Percentiles rank a stretch among this genome's conserved stretches.
Conservation (phyloP, 2,113 vertebrate species). For the Panthera tigris region DNA sequence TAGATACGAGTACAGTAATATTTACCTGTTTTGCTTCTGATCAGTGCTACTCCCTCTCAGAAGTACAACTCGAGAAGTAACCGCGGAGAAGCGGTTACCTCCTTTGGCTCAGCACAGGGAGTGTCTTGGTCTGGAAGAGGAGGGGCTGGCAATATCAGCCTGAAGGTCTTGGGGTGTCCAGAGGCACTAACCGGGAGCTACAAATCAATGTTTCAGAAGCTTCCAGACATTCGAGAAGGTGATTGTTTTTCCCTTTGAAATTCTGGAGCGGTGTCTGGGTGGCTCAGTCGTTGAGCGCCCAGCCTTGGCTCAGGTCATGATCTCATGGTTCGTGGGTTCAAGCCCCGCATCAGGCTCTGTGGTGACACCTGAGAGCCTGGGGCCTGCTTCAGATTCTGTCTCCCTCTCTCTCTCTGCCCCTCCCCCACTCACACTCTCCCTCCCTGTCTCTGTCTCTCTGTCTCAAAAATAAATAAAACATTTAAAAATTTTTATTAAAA, state of each 20-base stretch:
- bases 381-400: no score
- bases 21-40: not conserved
- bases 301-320: no score
- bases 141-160: conserved; percentile 53
- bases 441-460: no score
- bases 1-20: not conserved
- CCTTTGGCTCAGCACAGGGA: conserved; percentile 85
- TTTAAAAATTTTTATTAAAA: no score
- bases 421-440: no score
- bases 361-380: no score
- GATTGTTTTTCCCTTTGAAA: not conserved
- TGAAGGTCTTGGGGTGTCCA: conserved; percentile 77
- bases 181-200: conserved; percentile 85
- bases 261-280: not conserved
- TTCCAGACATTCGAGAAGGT: conserved; percentile 91
- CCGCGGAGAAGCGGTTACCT: conserved; percentile 91
- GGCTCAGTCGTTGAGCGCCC: no score
- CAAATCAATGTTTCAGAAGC: conserved; percentile 95
- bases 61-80: conserved; percentile 89
- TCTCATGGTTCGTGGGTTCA: no score
- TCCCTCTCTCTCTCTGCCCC: no score
- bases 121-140: conserved; percentile 86
- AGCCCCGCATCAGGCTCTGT: no score
- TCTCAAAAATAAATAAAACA: no score
- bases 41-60: conserved; percentile 90